Percentiles rank a stretch among this genome's conserved stretches.
Evolutionary conservation across 1,140 invertebrate genomes (phyloP).

Genomic region (Zeugodacus cucurbitae): DNA sequence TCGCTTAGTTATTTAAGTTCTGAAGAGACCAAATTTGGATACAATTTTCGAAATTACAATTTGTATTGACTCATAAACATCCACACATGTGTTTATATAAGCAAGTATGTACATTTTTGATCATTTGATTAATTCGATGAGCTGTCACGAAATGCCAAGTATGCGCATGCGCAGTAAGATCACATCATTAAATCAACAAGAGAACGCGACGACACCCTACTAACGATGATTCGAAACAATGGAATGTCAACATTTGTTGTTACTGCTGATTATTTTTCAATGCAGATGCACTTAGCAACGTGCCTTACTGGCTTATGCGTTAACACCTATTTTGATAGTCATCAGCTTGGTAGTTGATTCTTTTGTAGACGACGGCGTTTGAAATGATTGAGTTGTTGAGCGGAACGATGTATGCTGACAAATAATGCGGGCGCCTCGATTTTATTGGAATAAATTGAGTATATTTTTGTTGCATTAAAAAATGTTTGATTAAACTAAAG

Average conservation of each 20-base stretch:
- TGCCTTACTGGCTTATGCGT: background rate
- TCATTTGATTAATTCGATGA: background rate
- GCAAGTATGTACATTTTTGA: too few species aligned
- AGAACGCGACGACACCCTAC: background rate
- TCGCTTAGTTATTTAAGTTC: too few species aligned
- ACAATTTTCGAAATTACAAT: too few species aligned
- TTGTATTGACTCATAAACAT: too few species aligned
- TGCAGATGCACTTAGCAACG: background rate
- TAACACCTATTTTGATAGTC: background rate
- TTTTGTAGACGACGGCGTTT: background rate
- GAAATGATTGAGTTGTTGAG: background rate
- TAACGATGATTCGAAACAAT: background rate
- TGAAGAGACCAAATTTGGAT: too few species aligned
- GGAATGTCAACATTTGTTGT: background rate
- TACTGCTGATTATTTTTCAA: background rate
- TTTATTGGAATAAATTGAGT: background rate
- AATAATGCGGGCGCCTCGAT: background rate
- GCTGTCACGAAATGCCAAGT: background rate
- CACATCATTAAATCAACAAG: background rate
- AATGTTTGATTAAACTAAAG: background rate
- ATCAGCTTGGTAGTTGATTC: background rate
- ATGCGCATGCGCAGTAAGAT: background rate
- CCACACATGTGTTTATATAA: too few species aligned
- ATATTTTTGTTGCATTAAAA: background rate
- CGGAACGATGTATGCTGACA: background rate